Evolutionary conservation across 2,113 vertebrate species (phyloP), one percentile per base, ranked within the genome.

Genomic region (Ptilorrhoa leucosticta): DNA sequence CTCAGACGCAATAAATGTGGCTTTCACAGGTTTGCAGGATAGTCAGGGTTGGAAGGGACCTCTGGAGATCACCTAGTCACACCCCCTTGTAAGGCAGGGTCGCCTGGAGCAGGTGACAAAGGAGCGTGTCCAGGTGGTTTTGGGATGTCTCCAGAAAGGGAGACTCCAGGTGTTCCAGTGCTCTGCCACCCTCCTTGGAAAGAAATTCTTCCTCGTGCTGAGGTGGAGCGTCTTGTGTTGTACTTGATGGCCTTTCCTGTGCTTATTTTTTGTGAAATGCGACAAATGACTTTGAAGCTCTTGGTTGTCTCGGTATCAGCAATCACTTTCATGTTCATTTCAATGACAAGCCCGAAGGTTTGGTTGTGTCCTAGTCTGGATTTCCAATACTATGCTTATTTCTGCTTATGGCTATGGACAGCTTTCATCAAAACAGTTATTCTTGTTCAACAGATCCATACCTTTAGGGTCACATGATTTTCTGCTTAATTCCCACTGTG

Each of bases 1-100:
- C 6, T 50, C 15, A 6, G 24, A 20, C 1, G 1, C 19, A 5
- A 24, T n/a, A 16, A 50, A 42, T 0, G 9, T 0, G 6, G 31
- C 15, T 51, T 24, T 65, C 51, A 12, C 48, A 12, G 7, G 9
- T 35, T 42, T 4, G 2, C 7, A 9, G 7, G 10, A 11, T 11
- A 31, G 7, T 27, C 17, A 15, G 17, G 12, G 15, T 11, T 44
- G 28, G 23, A 33, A 30, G 16, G 33, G 19, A n/a, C 6, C 4
- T 51, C 35, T 50, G 31, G 42, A 56, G 35, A 19, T 47, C 11
- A 15, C 8, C 14, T 11, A 33, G 35, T 9, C 42, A 18, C 22
- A 4, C 11, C 20, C 14, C 7, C 2, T 20, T 31, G 17, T 33
- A 31, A 35, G 31, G 27, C 7, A 47, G 26, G 26, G 31, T 51